A percentile compares a stretch with the other conserved stretches of the same genome.
These are phyloP conservation scores for Esox lucius DNA, from an alignment of 2,797 vertebrate species.

Conservation along the genomic window DNA sequence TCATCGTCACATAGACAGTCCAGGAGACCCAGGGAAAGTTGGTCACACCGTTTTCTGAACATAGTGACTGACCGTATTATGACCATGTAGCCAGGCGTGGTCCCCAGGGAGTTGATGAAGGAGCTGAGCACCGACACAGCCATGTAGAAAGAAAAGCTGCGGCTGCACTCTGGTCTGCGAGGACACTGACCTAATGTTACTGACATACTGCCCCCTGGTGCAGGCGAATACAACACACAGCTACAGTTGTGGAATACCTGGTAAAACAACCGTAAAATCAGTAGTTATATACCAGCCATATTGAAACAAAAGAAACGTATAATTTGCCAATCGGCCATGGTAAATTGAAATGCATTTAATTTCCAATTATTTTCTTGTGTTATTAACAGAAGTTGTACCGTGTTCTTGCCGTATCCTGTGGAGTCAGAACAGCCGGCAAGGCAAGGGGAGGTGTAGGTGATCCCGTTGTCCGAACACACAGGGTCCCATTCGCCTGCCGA, in stretches of 20 bases:
- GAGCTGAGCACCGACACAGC: slow-evolving; percentile 80
- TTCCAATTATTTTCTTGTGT: not conserved
- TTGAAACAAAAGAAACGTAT: too few species aligned
- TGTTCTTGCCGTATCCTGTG: slow-evolving; percentile 77
- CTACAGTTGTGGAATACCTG: slow-evolving; percentile 91
- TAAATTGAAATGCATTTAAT: not conserved
- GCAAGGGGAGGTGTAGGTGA: slow-evolving; percentile 88
- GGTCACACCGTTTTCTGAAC: not conserved
- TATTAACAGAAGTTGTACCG: slow-evolving; percentile 65
- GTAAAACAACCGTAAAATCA: slow-evolving; percentile 24
- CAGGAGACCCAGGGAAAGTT: not conserved
- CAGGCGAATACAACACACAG: slow-evolving; percentile 76
- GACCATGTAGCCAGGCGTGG: slow-evolving; percentile 91
- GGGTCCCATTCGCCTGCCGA: slow-evolving; percentile 85
- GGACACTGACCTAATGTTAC: slow-evolving; percentile 84
- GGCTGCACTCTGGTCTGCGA: slow-evolving; percentile 72
- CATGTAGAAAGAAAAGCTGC: slow-evolving; percentile 87
- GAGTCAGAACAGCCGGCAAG: slow-evolving; percentile 86
- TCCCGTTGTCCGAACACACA: slow-evolving; percentile 83
- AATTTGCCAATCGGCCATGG: not conserved
- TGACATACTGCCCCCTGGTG: slow-evolving; percentile 75
- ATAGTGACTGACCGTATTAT: slow-evolving; percentile 79
- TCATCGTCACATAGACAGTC: not conserved
- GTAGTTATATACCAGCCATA: not conserved
- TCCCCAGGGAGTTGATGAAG: slow-evolving; percentile 86